Conservation (phyloP, 2,888 invertebrate species). For the Lithophane leautieri region DNA sequence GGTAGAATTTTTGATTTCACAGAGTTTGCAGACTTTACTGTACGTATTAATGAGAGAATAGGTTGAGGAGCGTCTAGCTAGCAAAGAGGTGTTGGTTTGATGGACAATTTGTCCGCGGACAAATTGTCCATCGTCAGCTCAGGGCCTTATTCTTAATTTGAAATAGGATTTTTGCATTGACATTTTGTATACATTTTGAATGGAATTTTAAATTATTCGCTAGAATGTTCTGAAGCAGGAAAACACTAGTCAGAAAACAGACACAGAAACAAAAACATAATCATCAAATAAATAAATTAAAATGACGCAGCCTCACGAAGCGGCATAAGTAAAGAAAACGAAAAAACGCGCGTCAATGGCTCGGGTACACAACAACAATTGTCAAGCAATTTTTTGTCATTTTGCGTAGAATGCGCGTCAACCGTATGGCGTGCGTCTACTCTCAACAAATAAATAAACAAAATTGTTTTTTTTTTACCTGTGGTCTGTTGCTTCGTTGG, state of each 20-base stretch:
- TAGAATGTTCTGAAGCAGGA: slow-evolving; percentile 2
- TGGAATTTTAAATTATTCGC: background rate
- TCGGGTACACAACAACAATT: slow-evolving; percentile 86
- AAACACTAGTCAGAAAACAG: slow-evolving; percentile 28
- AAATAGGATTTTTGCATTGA: background rate
- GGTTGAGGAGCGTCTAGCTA: no score
- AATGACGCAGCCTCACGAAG: slow-evolving; percentile 67
- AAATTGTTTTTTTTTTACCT: slow-evolving; percentile 69
- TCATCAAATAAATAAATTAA: slow-evolving; percentile 74
- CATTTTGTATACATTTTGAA: background rate
- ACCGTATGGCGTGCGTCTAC: slow-evolving; percentile 87
- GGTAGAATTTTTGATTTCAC: no score
- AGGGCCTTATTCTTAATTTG: background rate
- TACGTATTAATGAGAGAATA: no score
- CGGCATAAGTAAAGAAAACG: slow-evolving; percentile 71
- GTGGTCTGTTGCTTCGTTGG: slow-evolving; percentile 48
- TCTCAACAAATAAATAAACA: slow-evolving; percentile 79
- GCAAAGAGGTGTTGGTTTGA: no score
- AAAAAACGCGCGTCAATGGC: slow-evolving; percentile 73
- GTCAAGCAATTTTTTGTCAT: slow-evolving; percentile 85
- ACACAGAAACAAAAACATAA: slow-evolving; percentile 47
- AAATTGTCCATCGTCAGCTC: no score
- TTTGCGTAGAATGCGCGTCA: slow-evolving; percentile 83
- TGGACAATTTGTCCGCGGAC: no score
- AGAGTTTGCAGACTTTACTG: no score